A percentile compares a stretch with the other conserved stretches of the same genome.
Conservation (phyloP, 2,888 invertebrate species). For the Sipha maydis region DNA sequence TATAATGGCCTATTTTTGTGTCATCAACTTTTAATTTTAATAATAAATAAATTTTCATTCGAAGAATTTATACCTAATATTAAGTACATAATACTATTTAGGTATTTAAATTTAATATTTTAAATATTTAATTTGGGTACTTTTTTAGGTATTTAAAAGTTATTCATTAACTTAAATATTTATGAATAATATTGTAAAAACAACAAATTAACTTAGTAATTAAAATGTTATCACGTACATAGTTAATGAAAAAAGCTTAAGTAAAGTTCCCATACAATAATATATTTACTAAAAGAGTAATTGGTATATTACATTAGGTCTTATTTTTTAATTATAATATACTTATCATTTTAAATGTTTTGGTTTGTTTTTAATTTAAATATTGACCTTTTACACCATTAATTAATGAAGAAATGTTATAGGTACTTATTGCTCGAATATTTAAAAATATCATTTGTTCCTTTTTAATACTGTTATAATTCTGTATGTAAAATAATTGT, state of each 20-base stretch:
- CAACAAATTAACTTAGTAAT: background rate
- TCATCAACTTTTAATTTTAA: background rate
- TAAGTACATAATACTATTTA: no score
- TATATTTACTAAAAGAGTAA: background rate
- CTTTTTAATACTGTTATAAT: background rate
- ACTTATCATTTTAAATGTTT: background rate
- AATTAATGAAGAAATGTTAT: slow-evolving; percentile 12
- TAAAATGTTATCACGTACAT: background rate
- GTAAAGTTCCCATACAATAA: background rate
- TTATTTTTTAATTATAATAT: no score
- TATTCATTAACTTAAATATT: background rate
- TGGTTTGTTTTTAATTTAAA: background rate
- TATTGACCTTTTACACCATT: slow-evolving; percentile 18
- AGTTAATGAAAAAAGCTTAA: background rate
- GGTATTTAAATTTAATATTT: no score
- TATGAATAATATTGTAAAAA: background rate
- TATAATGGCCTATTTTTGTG: background rate
- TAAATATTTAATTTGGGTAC: no score
- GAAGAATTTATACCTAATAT: background rate
- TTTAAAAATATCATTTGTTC: background rate
- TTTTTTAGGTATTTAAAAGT: no score
- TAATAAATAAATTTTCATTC: background rate
- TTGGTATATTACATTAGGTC: no score
- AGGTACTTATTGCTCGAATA: background rate
- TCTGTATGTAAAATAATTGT: background rate